Base-by-base conservation (phyloP, 2,888 invertebrate genomes). In the Abscondita cerata region DNA sequence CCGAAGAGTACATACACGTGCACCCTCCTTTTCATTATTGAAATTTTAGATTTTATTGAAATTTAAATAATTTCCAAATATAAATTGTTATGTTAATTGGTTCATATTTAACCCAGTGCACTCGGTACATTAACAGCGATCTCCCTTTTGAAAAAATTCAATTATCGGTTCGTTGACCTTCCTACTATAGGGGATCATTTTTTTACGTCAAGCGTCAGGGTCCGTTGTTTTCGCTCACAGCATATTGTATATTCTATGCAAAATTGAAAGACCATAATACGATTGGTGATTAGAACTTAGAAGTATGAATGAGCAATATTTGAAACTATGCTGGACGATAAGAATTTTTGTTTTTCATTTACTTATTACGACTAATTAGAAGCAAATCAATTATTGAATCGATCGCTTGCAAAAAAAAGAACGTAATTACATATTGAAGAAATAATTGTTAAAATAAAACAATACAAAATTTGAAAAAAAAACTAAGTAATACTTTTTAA, bases 121-220 rank as follows among this genome's bases (percentile, higher is more conserved):
- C 70, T 71, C 72, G 18, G 72, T 71, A 71, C 70, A 73, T 72
- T 48, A 48, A 33, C 48, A 33, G 51, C 70, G 68, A 65, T 66
- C 73, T 71, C 65, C 67, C 65, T 69, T 72, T 70, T 73, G 69
- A 69, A 73, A 72, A 74, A 75, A 75, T 75, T 72, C 70, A 75
- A 75, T 75, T 75, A 75, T 75, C 74, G 74, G 75, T 75, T 73
- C 74, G 70, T 69, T 71, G 74, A 75, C 73, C 75, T 68, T 63
- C 64, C 41, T 41, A 13, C 56, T 65, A 68, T 68, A 68, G 65
- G 68, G 67, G 71, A 70, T 71, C 70, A 67, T 70, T 70, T 70
- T 67, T 61, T 59, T 57, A 62, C 60, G 6, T 62, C 51, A 48
- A 55, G 62, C 52, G 48, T 50, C 25, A 41, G 44, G 61, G 64